Evolutionary conservation across 2,113 vertebrate species (phyloP).

Genomic region (Limanda limanda): DNA sequence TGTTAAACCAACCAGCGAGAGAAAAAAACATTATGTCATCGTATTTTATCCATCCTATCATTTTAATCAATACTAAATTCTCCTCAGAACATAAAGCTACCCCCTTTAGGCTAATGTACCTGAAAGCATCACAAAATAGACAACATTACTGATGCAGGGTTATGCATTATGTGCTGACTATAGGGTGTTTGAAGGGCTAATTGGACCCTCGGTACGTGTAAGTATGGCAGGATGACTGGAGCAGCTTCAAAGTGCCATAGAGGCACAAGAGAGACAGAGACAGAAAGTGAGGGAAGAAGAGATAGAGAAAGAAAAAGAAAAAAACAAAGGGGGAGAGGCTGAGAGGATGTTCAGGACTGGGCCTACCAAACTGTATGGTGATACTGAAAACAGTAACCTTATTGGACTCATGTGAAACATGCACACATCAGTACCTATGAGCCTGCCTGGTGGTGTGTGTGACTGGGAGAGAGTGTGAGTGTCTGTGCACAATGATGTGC

Average conservation of each 20-base stretch:
- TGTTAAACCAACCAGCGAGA: slow-evolving; percentile 23
- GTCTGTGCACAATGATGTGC: slow-evolving; percentile 21
- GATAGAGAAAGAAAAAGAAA: not conserved
- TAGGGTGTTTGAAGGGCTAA: slow-evolving; percentile 83
- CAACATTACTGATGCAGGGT: slow-evolving; percentile 74
- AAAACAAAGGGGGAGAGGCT: slow-evolving; percentile 22
- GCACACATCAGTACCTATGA: slow-evolving; percentile 85
- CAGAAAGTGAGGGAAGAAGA: slow-evolving; percentile 59
- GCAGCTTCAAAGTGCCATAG: slow-evolving; percentile 85
- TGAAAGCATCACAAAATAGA: slow-evolving; percentile 37
- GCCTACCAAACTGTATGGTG: slow-evolving; percentile 88
- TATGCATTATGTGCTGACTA: slow-evolving; percentile 81
- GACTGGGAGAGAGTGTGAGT: slow-evolving; percentile 43
- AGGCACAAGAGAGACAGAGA: slow-evolving; percentile 81
- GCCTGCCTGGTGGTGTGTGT: slow-evolving; percentile 17
- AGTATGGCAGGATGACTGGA: slow-evolving; percentile 87
- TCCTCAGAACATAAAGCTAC: slow-evolving; percentile 15
- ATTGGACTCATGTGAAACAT: slow-evolving; percentile 92
- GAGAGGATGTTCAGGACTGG: slow-evolving; percentile 81
- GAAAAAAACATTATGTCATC: not conserved
- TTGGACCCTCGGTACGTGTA: slow-evolving; percentile 95
- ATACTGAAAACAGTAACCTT: slow-evolving; percentile 86
- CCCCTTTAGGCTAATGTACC: slow-evolving; percentile 38
- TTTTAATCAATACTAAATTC: slow-evolving; percentile 49
- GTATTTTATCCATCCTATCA: slow-evolving; percentile 24